Evolutionary conservation across 2,113 vertebrate genomes (phyloP).

Genomic region (Osmerus mordax): DNA sequence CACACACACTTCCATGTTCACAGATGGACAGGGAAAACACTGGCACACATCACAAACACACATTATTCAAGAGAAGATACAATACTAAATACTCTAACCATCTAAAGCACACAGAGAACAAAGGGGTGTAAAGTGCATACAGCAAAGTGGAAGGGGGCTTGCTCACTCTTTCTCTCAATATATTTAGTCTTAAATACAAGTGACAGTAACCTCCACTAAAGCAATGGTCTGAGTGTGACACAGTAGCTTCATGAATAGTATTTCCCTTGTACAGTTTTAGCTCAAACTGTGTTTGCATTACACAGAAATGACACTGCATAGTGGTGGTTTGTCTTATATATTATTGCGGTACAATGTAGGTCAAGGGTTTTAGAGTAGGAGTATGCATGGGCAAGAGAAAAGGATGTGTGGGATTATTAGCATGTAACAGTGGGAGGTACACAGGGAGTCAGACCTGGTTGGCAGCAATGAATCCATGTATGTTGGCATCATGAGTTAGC

Average conservation of each 20-base stretch:
- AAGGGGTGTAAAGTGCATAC: slow-evolving; percentile 73
- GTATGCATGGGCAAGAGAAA: slow-evolving; percentile 22
- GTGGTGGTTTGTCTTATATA: slow-evolving; percentile 82
- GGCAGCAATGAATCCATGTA: too few relatives aligned
- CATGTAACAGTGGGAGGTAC: slow-evolving; percentile 3
- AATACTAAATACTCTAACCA: slow-evolving; percentile 48
- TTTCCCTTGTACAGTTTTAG: slow-evolving; percentile 42
- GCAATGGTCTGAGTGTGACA: slow-evolving; percentile 47
- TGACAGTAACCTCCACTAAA: slow-evolving; percentile 43
- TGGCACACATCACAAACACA: slow-evolving; percentile 39
- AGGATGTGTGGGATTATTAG: slow-evolving; percentile 9
- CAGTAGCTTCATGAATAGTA: slow-evolving; percentile 39
- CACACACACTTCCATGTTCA: slow-evolving; percentile 37
- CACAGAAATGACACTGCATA: slow-evolving; percentile 84
- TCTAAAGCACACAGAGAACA: slow-evolving; percentile 52
- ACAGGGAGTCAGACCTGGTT: too few relatives aligned
- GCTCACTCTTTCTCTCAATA: slow-evolving; percentile 22
- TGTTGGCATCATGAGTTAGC: too few relatives aligned
- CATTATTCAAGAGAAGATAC: slow-evolving; percentile 35
- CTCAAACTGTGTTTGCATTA: slow-evolving; percentile 49
- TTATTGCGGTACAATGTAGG: slow-evolving; percentile 87
- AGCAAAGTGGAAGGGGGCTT: slow-evolving; percentile 56
- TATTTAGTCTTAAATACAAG: slow-evolving; percentile 37
- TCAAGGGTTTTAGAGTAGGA: slow-evolving; percentile 28
- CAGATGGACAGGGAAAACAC: slow-evolving; percentile 13